Conservation (phyloP, 23 tunicate species). For the Styela plicata region DNA sequence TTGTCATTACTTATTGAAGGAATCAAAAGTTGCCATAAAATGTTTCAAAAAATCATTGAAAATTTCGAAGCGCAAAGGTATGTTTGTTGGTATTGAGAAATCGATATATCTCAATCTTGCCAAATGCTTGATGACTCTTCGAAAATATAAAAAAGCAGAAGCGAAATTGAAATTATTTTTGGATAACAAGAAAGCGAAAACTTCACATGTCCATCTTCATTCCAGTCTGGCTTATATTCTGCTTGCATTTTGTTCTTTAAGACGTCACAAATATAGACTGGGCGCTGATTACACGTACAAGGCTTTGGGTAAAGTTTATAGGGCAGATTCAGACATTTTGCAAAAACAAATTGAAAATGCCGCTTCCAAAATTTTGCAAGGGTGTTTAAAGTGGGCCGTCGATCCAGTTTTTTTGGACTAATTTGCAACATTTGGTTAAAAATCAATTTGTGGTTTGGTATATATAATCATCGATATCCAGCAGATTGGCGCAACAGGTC, state of each 20-base stretch:
- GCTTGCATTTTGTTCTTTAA: conserved; percentile 9
- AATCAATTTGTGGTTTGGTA: too few relatives aligned
- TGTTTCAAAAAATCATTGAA: conserved; percentile 22
- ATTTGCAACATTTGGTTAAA: too few relatives aligned
- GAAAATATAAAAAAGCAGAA: conserved; percentile 20
- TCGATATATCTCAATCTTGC: conserved; percentile 10
- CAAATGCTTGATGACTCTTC: conserved; percentile 15
- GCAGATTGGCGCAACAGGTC: too few relatives aligned
- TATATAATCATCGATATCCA: too few relatives aligned
- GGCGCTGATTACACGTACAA: not conserved
- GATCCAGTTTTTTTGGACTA: not conserved
- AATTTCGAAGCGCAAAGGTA: conserved; percentile 3
- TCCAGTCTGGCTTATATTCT: not conserved
- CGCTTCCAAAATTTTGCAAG: not conserved
- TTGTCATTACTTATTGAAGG: conserved; percentile 3
- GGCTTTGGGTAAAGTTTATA: not conserved
- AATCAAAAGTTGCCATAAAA: conserved; percentile 1
- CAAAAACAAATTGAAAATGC: not conserved
- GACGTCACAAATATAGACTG: not conserved
- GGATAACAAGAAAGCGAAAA: not conserved
- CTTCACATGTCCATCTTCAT: not conserved
- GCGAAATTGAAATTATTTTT: conserved; percentile 2
- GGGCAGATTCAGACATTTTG: not conserved
- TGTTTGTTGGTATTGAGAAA: conserved; percentile 1
- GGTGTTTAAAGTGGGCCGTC: not conserved